Conservation (phyloP, 2,113 vertebrate genomes). For the Heterocephalus glaber region DNA sequence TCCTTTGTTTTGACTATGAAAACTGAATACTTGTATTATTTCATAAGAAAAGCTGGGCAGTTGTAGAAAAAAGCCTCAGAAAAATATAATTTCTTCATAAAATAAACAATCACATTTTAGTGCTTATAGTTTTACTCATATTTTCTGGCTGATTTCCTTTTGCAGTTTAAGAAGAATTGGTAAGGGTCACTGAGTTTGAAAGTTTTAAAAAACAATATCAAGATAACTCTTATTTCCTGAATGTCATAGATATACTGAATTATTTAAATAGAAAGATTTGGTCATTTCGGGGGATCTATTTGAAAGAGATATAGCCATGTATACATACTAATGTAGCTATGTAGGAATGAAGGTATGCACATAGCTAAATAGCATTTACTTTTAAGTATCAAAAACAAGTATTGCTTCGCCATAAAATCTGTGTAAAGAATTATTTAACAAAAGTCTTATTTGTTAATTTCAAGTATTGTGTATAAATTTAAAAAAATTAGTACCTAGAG, state of each 20-base stretch:
- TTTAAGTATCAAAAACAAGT: neutral
- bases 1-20: neutral
- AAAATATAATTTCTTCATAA: conserved; percentile 11
- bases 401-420: neutral
- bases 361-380: neutral
- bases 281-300: neutral
- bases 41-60: neutral
- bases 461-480: conserved; percentile 53
- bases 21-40: neutral
- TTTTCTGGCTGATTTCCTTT: conserved; percentile 6
- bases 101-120: neutral
- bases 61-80: neutral
- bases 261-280: conserved; percentile 13
- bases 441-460: neutral
- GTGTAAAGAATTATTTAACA: neutral
- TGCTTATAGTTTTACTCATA: neutral
- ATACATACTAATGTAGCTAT: neutral
- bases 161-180: neutral
- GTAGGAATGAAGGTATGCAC: neutral
- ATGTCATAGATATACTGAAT: neutral
- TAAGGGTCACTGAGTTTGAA: neutral
- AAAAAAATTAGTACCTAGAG: neutral
- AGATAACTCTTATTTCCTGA: neutral
- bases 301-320: neutral
- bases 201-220: neutral